These are phyloP conservation scores for Montipora capitata DNA, from an alignment of 92 coral and sea anemone species.

Conservation along the genomic window DNA sequence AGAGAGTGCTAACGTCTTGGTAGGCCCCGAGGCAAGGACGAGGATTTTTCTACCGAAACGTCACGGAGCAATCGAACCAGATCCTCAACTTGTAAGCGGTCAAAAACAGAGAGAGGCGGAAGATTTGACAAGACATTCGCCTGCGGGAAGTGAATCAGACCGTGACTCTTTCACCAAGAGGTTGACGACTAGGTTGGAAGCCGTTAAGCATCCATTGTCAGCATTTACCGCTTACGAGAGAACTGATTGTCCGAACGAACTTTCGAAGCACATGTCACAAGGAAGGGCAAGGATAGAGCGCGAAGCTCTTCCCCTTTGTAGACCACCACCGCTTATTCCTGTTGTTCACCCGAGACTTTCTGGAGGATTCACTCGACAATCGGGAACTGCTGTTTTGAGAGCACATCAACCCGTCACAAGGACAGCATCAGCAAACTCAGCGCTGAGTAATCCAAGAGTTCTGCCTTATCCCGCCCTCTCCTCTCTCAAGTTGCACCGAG, in stretches of 20 bases:
- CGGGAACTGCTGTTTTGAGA: background rate
- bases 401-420: conserved; percentile 44
- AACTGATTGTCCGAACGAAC: conserved; percentile 12
- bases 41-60: conserved; percentile 47
- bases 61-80: conserved; percentile 14
- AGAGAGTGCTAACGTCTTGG: background rate
- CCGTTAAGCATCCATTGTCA: conserved; percentile 10
- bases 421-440: conserved; percentile 43
- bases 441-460: conserved; percentile 6
- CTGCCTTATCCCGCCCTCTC: conserved; percentile 21
- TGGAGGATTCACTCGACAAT: background rate
- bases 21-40: conserved; percentile 43
- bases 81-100: conserved; percentile 10
- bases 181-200: background rate
- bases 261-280: background rate
- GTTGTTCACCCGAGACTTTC: conserved; percentile 29
- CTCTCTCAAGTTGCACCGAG: background rate
- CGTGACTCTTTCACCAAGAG: background rate
- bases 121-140: background rate
- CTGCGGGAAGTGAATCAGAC: background rate
- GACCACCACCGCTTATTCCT: conserved; percentile 54
- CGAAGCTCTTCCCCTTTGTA: conserved; percentile 18
- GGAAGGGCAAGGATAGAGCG: conserved; percentile 3
- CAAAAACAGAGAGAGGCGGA: background rate
- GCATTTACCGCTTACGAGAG: conserved; percentile 37